Evolutionary conservation across 2,797 vertebrate genomes (phyloP).

Genomic region (Phrynocephalus vlangalii): DNA sequence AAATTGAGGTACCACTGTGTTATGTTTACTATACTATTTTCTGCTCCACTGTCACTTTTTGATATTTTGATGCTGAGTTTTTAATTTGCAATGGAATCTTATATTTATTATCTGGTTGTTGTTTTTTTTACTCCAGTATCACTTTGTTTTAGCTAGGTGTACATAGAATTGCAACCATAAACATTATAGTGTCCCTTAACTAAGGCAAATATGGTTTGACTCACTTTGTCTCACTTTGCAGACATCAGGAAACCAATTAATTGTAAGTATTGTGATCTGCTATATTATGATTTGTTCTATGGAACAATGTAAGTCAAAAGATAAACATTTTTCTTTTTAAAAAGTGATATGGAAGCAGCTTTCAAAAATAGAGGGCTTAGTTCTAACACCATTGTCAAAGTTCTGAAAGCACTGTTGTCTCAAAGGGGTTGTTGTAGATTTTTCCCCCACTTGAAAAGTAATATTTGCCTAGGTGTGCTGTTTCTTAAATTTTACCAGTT

Average conservation of each 20-base stretch:
- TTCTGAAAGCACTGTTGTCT: slow-evolving; percentile 26
- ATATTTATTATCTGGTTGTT: neutral
- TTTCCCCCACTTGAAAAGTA: slow-evolving; percentile 24
- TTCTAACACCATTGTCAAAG: neutral
- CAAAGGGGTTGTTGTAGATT: slow-evolving; percentile 23
- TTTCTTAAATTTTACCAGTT: neutral
- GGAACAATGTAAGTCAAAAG: neutral
- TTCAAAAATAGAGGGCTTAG: neutral
- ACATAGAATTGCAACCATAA: too few relatives aligned
- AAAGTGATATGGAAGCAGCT: neutral
- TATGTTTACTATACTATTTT: neutral
- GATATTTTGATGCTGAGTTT: neutral
- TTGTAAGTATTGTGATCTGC: too few relatives aligned
- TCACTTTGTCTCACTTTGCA: too few relatives aligned
- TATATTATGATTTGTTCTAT: neutral
- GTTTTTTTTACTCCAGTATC: too few relatives aligned
- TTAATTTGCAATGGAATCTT: neutral
- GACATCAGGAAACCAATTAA: too few relatives aligned
- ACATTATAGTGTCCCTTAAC: neutral
- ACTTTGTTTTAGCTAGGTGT: neutral
- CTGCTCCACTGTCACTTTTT: neutral
- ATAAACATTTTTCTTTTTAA: neutral
- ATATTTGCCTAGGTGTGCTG: neutral
- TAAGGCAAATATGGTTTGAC: too few relatives aligned
- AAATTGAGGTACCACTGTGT: too few relatives aligned